phyloP scores from a whole-genome alignment of 2,797 vertebrate species.

The Catamblyrhynchus diadema region DNA sequence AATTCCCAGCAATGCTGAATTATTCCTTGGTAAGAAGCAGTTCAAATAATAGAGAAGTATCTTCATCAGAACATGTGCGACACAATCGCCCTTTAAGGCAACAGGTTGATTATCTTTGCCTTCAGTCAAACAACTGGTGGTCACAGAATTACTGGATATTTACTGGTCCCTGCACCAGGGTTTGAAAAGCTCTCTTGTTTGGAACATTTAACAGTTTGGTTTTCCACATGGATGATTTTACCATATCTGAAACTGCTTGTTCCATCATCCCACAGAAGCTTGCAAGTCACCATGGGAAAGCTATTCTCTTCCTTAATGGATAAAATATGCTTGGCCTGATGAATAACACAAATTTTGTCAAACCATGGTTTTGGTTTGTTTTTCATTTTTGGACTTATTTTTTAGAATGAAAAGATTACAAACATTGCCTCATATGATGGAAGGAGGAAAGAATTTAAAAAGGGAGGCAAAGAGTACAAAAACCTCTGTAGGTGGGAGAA shows the following conservation, averaged over 20 bases:
- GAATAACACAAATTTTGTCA: background rate
- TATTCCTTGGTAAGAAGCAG: background rate
- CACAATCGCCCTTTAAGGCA: background rate
- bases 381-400: background rate
- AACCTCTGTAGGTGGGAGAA: accelerated
- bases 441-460: background rate
- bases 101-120: background rate
- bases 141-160: background rate
- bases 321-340: background rate
- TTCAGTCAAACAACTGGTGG: background rate
- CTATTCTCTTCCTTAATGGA: background rate
- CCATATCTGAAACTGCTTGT: background rate
- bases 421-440: background rate
- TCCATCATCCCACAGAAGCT: background rate
- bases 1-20: background rate
- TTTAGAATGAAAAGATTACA: background rate
- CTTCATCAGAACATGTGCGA: background rate
- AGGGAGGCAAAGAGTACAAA: background rate
- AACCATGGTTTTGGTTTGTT: background rate
- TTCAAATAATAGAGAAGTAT: background rate
- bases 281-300: background rate
- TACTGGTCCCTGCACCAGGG: background rate
- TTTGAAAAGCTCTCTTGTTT: background rate
- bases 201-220: background rate
- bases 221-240: background rate